Conservation (phyloP, 1,140 invertebrate species). For the honey bee (Apis mellifera) region Amel_HAv3.1 CM009936.2:11063001-11063500, state of each 20-base stretch:
- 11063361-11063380: slow-evolving; percentile 2
- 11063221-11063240: slow-evolving; percentile 60
- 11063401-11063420: slow-evolving; percentile 2
- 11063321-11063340: slow-evolving; percentile 62
- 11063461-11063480: slow-evolving; percentile 69
- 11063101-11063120: slow-evolving; percentile 32
- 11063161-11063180: slow-evolving; percentile 38
- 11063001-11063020: too few relatives aligned
- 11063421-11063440: background rate
- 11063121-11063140: slow-evolving; percentile 51
- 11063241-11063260: slow-evolving; percentile 55
- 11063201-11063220: slow-evolving; percentile 61
- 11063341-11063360: slow-evolving; percentile 58
- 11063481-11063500: slow-evolving; percentile 65
- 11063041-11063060: slow-evolving; percentile 10
- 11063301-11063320: slow-evolving; percentile 24
- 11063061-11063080: slow-evolving; percentile 41
- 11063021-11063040: background rate
- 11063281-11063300: slow-evolving; percentile 53
- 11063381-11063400: slow-evolving; percentile 10
- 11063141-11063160: slow-evolving; percentile 32
- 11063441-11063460: slow-evolving; percentile 61
- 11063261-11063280: slow-evolving; percentile 45
- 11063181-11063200: slow-evolving; percentile 64
- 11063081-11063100: slow-evolving; percentile 6